Evolutionary conservation across 2,113 vertebrate genomes (phyloP).

Genomic region (Ovis canadensis): DNA sequence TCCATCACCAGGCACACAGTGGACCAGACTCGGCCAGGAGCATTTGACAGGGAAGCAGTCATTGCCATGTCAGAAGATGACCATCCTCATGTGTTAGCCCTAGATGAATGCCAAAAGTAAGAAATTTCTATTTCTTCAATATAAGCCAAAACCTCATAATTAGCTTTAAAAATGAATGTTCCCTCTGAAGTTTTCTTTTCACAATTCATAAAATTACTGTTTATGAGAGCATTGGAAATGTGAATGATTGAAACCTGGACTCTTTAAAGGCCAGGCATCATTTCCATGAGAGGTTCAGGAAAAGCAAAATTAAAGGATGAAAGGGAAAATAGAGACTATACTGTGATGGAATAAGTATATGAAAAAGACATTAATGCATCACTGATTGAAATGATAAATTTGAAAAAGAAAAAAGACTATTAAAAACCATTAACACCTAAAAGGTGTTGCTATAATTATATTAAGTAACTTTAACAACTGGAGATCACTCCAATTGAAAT

Average conservation of each 20-base stretch:
- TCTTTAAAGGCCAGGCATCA: not conserved
- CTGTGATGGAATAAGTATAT: not conserved
- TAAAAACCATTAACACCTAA: not conserved
- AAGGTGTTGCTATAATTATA: not conserved
- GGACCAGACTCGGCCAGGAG: constrained; percentile 86
- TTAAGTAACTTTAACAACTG: not conserved
- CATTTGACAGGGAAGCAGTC: constrained; percentile 89
- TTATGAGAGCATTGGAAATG: not conserved
- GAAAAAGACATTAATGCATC: not conserved
- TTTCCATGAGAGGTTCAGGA: not conserved
- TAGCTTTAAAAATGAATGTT: not conserved
- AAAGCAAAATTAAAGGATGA: not conserved
- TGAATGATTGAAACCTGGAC: not conserved
- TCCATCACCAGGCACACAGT: constrained; percentile 94
- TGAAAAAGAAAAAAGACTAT: not conserved
- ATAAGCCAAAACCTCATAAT: not conserved
- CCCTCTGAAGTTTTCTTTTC: not conserved
- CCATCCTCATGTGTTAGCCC: constrained; percentile 91
- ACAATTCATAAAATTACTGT: not conserved
- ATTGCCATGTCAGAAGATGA: constrained; percentile 95
- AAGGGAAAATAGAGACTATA: not conserved
- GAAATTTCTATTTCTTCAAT: not conserved
- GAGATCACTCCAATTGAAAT: not conserved
- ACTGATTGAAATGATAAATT: not conserved
- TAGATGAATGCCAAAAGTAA: constrained; percentile 97